phyloP scores from a whole-genome alignment of 2,113 vertebrate species.

The Phrynosoma blainvillii region DNA sequence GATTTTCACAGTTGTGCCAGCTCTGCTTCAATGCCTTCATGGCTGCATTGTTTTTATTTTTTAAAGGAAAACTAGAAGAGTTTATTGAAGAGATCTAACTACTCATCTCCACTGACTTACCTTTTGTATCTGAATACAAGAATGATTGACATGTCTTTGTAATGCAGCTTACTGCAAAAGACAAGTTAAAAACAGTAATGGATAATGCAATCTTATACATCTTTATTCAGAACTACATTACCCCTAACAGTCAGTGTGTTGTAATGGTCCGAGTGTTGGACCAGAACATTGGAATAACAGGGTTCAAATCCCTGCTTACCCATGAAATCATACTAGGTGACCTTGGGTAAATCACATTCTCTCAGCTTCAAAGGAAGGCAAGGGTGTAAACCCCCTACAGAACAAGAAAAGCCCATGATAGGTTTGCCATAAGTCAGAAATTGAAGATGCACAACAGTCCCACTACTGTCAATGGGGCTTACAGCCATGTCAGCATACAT shows the following conservation, averaged over 20 bases:
- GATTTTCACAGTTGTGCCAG: not conserved
- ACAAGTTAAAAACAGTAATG: not conserved
- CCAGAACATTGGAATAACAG: too few relatives aligned
- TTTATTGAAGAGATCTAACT: too few relatives aligned
- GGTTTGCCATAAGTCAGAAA: not conserved
- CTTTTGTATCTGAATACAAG: not conserved
- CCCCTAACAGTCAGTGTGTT: not conserved
- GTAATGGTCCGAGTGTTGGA: too few relatives aligned
- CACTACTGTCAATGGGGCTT: not conserved
- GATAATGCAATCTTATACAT: not conserved
- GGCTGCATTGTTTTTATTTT: not conserved
- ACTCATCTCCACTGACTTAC: not conserved
- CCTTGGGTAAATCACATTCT: too few relatives aligned
- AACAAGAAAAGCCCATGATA: not conserved
- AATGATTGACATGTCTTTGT: not conserved
- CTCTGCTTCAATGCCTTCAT: not conserved
- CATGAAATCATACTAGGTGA: too few relatives aligned
- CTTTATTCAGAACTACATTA: not conserved
- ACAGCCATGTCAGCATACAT: not conserved
- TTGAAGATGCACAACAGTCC: not conserved
- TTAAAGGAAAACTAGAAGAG: too few relatives aligned
- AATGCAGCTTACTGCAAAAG: not conserved
- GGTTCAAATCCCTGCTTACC: too few relatives aligned
- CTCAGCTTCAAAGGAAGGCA: too few relatives aligned
- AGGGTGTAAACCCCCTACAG: too few relatives aligned